A percentile compares a stretch with the other conserved stretches of the same genome.
phyloP scores from a whole-genome alignment of 2,113 vertebrate genomes.

The Isichthys henryi region DNA sequence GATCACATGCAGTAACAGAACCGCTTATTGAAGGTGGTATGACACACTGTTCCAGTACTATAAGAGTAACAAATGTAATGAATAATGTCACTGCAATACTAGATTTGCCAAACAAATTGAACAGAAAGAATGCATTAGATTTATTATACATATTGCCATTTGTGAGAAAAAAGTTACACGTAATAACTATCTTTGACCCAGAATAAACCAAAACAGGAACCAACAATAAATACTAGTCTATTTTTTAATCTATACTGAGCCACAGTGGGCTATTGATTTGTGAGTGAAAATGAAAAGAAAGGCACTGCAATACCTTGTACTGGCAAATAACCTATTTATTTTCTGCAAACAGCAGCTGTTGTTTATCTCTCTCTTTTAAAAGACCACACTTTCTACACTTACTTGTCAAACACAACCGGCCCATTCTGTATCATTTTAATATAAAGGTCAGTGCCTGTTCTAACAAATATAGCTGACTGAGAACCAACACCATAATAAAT shows the following conservation, averaged over 20 bases:
- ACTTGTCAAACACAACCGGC: conserved; percentile 29
- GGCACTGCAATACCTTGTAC: conserved; percentile 43
- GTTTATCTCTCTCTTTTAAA: conserved; percentile 33
- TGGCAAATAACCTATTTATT: conserved; percentile 48
- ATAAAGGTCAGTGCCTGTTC: neutral
- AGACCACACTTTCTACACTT: conserved; percentile 13
- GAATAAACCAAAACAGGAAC: conserved; percentile 12
- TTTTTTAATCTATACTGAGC: conserved; percentile 40
- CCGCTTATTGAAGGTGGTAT: neutral
- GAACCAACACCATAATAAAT: neutral
- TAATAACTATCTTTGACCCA: conserved; percentile 28
- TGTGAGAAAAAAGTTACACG: neutral
- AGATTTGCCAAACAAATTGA: neutral
- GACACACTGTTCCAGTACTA: neutral
- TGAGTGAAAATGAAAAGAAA: conserved; percentile 46
- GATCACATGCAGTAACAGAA: neutral
- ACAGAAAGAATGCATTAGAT: neutral
- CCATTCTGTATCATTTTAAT: conserved; percentile 12
- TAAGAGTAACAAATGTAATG: neutral
- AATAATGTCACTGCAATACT: conserved; percentile 10
- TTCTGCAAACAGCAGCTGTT: conserved; percentile 48
- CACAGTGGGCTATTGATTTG: conserved; percentile 54
- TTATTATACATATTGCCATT: neutral
- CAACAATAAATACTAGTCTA: conserved; percentile 27
- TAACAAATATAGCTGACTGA: neutral